These are phyloP conservation scores for Morpho helenor DNA, from an alignment of 2,888 invertebrate genomes.

Conservation along the genomic window DNA sequence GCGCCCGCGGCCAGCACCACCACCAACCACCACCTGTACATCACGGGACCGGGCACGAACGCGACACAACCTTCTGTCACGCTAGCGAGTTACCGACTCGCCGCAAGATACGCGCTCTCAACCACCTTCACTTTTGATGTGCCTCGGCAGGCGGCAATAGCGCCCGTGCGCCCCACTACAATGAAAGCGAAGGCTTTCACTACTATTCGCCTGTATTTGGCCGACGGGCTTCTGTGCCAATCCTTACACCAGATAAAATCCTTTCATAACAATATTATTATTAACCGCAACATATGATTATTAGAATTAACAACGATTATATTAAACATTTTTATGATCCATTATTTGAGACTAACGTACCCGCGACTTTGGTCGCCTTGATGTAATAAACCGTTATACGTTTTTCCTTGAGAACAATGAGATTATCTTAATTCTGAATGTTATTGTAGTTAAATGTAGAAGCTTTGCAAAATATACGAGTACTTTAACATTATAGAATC, in stretches of 20 bases:
- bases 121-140: conserved; percentile 70
- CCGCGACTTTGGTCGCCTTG: no score
- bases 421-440: no score
- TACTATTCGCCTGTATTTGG: conserved; percentile 31
- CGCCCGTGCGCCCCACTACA: conserved; percentile 57
- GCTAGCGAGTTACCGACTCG: conserved; percentile 50
- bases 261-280: conserved; percentile 21
- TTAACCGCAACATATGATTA: neutral
- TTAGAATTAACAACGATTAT: neutral
- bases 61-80: conserved; percentile 57
- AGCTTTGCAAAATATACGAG: no score
- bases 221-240: conserved; percentile 17
- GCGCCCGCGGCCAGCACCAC: conserved; percentile 42
- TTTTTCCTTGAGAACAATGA: no score
- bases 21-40: conserved; percentile 64
- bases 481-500: no score
- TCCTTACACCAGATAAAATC: conserved; percentile 22
- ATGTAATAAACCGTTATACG: no score
- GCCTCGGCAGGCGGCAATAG: conserved; percentile 34
- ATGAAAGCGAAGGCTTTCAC: conserved; percentile 75
- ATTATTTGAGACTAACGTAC: no score
- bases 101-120: conserved; percentile 48
- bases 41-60: conserved; percentile 53
- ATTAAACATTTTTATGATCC: neutral
- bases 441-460: no score